Base-by-base conservation (phyloP, 2,888 invertebrate species). In the Drosophila atroscutellata region DNA sequence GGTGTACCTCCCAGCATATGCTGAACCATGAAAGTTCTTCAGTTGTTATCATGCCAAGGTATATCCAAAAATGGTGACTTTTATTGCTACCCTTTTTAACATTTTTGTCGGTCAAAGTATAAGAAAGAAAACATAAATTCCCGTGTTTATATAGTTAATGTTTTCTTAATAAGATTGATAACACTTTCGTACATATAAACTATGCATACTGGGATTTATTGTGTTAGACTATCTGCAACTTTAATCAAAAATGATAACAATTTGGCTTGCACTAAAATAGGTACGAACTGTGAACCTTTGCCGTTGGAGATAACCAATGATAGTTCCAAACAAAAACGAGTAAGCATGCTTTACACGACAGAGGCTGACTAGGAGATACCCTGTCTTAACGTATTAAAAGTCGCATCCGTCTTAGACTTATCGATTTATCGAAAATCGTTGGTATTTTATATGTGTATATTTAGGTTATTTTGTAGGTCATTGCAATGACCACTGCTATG, bases 401-500 rank as follows among this genome's bases (percentile, higher is more conserved):
- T 39, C 4, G 6, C 11, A 11, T 2, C 6, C 20, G 6, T 13
- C 20, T 42, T 45, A 45, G 20, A 45, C 20, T 20, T 20, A 45
- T 13, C 7, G 20, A 20, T 24, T 45, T 4, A 24, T 45, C 20
- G 20, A 45, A 15, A 45, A 20, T 26, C 36, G n/a, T 15, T 55
- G 26, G 15, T 55, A n/a, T 7, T 37, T n/a, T 8, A 26, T 30
- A 24, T 11, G 15, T 24, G 18, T 60, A 49, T 60, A 54, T 61
- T 49, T 28, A 54, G 39, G 47, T 15, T 42, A 11, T 39, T 47
- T 20, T 30, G 26, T 55, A 34, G 30, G 36, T 45, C 71, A 55
- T 45, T 75, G 39, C 11, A 39, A 51, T 45, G 42, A 60, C 20
- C 28, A 30, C 34, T 39, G 37, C 39, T 51, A 11, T 28, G 45